Base-by-base conservation (phyloP, 2,888 invertebrate genomes). In the Tipula unca region DNA sequence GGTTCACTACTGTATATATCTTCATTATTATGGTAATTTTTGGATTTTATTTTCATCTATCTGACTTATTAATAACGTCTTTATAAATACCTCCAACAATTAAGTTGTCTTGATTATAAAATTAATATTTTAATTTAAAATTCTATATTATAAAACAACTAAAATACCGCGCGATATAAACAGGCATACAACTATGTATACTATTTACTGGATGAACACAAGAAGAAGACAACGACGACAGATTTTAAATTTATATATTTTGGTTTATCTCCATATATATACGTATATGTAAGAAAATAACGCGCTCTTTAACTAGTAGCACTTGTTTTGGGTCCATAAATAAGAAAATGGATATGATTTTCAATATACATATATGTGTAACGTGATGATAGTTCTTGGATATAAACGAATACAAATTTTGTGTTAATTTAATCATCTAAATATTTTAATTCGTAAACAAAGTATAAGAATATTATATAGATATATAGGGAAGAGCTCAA, bases 71-170 rank as follows among this genome's bases (percentile, higher is more conserved):
- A 69, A 69, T 69, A 69, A 69, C 69, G 69, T 69, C 69, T 69
- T 69, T 69, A 69, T 69, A 69, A 69, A 69, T 69, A 69, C 69
- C 69, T 69, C 69, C 69, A 69, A 69, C 69, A 69, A 69, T 69
- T 69, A 69, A 69, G 69, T 69, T 69, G 69, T 69, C 69, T 69
- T 69, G 69, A 69, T 69, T 69, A 69, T 25, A 69, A 69, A 69
- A 69, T 69, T 69, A 69, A 69, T 69, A 69, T 69, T 69, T 69
- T 69, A 69, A 69, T 25, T 69, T 69, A 69, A 69, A 69, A 69
- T 25, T 25, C 8, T 69, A 69, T 69, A 25, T 69, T 69, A 69
- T 69, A 69, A 69, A 69, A 69, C 25, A 13, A 69, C 69, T 69
- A 69, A 69, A 25, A 69, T 69, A 69, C 69, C 69, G 69, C 69